Evolutionary conservation across 2,888 invertebrate genomes (phyloP).

Genomic region (Rhamnusium bicolor): DNA sequence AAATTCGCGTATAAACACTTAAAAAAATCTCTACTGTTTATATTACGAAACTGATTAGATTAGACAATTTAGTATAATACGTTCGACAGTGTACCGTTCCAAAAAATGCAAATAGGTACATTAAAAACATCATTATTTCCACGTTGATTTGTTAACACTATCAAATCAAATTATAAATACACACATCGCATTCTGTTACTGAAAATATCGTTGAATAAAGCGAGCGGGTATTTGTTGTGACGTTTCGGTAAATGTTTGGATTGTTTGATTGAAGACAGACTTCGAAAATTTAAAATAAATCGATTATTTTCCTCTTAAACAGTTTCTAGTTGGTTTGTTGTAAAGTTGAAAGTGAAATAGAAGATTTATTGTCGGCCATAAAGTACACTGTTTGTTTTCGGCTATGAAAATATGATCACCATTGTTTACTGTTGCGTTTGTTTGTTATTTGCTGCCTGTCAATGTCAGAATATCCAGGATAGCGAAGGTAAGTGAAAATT

Average conservation of each 20-base stretch:
- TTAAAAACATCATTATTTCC: conserved; percentile 32
- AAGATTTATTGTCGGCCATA: conserved; percentile 52
- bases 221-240: conserved; percentile 65
- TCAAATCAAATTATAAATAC: conserved; percentile 47
- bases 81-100: conserved; percentile 33
- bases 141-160: conserved; percentile 44
- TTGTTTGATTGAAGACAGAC: conserved; percentile 67
- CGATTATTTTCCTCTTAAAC: conserved; percentile 61
- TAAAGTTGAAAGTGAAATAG: conserved; percentile 30
- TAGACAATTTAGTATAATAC: conserved; percentile 31
- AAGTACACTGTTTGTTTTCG: conserved; percentile 53
- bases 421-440: conserved; percentile 55
- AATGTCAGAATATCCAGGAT: conserved; percentile 44
- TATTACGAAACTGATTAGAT: conserved; percentile 37
- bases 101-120: conserved; percentile 37
- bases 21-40: conserved; percentile 50
- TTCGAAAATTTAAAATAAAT: conserved; percentile 63
- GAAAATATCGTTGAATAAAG: conserved; percentile 58
- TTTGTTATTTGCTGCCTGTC: conserved; percentile 52
- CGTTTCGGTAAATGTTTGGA: conserved; percentile 69
- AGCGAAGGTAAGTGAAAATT: conserved; percentile 28
- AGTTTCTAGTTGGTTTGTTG: conserved; percentile 36
- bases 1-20: conserved; percentile 47
- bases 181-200: conserved; percentile 55
- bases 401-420: conserved; percentile 59